Evolutionary conservation across 1,140 invertebrate genomes (phyloP).

Genomic region (Conus betulinus): DNA sequence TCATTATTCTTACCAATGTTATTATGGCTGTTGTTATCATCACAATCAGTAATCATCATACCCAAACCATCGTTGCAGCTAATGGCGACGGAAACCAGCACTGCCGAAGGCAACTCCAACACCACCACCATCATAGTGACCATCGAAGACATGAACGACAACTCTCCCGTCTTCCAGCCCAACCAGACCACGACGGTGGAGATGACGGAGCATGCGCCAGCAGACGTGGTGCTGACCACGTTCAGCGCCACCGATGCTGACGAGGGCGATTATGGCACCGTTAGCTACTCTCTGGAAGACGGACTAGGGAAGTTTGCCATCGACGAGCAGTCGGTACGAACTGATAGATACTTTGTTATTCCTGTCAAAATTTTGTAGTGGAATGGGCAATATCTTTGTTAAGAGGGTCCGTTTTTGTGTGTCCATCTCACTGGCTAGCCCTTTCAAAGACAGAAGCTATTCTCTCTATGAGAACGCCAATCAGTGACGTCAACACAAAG

Average conservation of each 20-base stretch:
- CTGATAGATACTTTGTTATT: background rate
- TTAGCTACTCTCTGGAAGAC: constrained; percentile 39
- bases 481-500: too few species aligned
- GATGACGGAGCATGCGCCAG: constrained; percentile 30
- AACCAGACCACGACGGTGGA: constrained; percentile 1
- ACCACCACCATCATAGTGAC: constrained; percentile 28
- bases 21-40: background rate
- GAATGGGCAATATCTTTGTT: background rate
- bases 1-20: background rate
- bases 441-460: too few species aligned
- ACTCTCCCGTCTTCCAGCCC: constrained; percentile 41
- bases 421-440: too few species aligned
- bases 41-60: background rate
- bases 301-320: constrained; percentile 28
- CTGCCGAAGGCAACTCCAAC: constrained; percentile 9
- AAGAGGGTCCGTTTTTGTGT: too few species aligned
- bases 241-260: constrained; percentile 46
- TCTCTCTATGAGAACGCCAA: too few species aligned
- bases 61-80: constrained; percentile 10
- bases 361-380: background rate
- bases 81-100: constrained; percentile 27
- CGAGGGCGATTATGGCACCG: constrained; percentile 39
- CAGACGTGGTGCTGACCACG: constrained; percentile 21
- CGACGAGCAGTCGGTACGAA: constrained; percentile 13
- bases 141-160: constrained; percentile 49